Evolutionary conservation across 2,797 vertebrate species (phyloP).

Genomic region (Geotria australis): DNA sequence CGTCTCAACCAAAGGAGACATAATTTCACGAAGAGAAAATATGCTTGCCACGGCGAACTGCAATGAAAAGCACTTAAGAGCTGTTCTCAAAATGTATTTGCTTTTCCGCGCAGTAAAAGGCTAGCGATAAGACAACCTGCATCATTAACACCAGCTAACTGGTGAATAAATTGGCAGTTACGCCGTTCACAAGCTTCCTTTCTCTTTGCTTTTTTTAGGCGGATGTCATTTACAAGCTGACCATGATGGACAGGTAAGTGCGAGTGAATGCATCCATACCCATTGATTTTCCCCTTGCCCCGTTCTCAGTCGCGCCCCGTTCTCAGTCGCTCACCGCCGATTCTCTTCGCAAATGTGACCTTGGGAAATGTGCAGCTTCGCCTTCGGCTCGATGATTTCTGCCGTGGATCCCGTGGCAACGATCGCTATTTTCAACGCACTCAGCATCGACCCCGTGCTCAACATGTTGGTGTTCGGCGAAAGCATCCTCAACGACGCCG

Average conservation of each 20-base stretch:
- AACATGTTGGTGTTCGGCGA: slow-evolving; percentile 98
- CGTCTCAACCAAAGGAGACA: too few relatives aligned
- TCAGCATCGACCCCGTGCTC: slow-evolving; percentile 85
- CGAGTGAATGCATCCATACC: background rate
- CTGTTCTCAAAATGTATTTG: too few relatives aligned
- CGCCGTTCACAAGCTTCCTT: too few relatives aligned
- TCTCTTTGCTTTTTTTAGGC: slow-evolving; percentile 24
- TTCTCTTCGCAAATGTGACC: too few relatives aligned
- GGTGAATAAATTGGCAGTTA: too few relatives aligned
- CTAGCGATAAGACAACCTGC: too few relatives aligned
- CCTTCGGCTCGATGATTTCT: slow-evolving; percentile 82
- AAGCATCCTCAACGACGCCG: slow-evolving; percentile 89
- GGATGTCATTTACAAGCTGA: slow-evolving; percentile 94
- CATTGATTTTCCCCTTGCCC: background rate
- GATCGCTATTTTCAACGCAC: slow-evolving; percentile 91
- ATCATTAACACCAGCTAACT: too few relatives aligned
- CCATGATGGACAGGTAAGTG: slow-evolving; percentile 89
- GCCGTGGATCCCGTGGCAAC: slow-evolving; percentile 92
- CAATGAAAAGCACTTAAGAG: too few relatives aligned
- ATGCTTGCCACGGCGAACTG: too few relatives aligned
- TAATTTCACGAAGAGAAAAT: too few relatives aligned
- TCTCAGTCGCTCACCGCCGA: background rate
- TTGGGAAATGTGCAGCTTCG: slow-evolving; percentile 27
- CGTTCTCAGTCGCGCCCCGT: background rate
- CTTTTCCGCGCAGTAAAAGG: too few relatives aligned